Base-by-base conservation (phyloP, 1,140 invertebrate genomes). In the Radopholus similis region DNA sequence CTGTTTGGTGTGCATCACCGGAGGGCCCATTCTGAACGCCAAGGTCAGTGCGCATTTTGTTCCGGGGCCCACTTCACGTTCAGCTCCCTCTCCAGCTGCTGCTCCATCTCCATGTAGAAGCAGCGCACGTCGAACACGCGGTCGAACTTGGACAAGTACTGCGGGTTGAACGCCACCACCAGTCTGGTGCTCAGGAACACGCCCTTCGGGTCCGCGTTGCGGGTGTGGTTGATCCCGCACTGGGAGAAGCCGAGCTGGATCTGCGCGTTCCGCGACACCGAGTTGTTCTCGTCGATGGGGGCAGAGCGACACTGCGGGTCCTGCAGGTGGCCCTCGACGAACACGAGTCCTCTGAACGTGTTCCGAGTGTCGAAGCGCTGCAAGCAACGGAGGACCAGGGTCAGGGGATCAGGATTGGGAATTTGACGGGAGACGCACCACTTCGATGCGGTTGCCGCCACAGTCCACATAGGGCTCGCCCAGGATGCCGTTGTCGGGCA, bases 41-140 rank as follows among this genome's bases (percentile, higher is more conserved):
- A 55, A 58, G 34, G 11, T 70, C n/a, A n/a, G n/a, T n/a, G n/a
- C n/a, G n/a, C n/a, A n/a, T n/a, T n/a, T n/a, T n/a, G n/a, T n/a
- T n/a, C n/a, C n/a, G n/a, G n/a, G 21, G n/a, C 68, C 59, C 18
- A 82, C 77, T 65, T 75, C 18, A 83, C 66, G 28, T 60, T 58
- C 40, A 83, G 68, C 65, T 82, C 70, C 42, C 74, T 74, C 23
- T 68, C 63, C 38, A 80, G 44, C 32, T 64, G 63, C 26, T 75
- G 67, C 55, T 83, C 64, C 78, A 78, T 78, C 66, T 82, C 81
- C 79, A 81, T 81, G 70, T 81, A 81, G 60, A 74, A 81, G 56
- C 79, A 81, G 54, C 81, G 78, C 11, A 81, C 68, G 28, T 69
- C 68, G 63, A 74, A 81, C 42, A 82, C 72, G 55, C 71, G 42